Conservation (phyloP, 2,888 invertebrate species). For the Polydrusus pterygomalis region DNA sequence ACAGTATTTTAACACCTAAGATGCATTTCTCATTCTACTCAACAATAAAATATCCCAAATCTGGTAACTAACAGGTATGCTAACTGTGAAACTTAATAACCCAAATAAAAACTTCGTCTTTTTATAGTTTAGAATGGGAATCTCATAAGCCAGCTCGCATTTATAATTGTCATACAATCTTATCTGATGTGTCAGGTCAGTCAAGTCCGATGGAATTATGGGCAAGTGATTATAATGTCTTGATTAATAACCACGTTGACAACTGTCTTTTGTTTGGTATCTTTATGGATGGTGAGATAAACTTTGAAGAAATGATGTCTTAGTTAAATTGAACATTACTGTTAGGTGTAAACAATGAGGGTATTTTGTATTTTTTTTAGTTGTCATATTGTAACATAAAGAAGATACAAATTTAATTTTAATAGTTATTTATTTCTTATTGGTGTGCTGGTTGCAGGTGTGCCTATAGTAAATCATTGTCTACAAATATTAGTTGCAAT, state of each 20-base stretch:
- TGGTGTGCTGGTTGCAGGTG: too few relatives aligned
- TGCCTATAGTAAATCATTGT: too few relatives aligned
- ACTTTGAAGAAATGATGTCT: slow-evolving; percentile 27
- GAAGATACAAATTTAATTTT: too few relatives aligned
- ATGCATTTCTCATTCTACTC: not conserved
- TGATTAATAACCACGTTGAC: slow-evolving; percentile 49
- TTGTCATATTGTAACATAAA: not conserved
- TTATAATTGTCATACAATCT: slow-evolving; percentile 39
- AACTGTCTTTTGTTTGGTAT: slow-evolving; percentile 43
- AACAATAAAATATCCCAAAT: slow-evolving; percentile 31
- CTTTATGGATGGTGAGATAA: slow-evolving; percentile 30
- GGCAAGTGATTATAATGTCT: slow-evolving; percentile 40
- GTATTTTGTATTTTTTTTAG: not conserved
- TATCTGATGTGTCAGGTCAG: slow-evolving; percentile 42
- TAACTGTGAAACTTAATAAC: slow-evolving; percentile 38
- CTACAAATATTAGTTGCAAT: too few relatives aligned
- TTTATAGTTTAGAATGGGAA: not conserved
- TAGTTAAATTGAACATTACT: slow-evolving; percentile 18
- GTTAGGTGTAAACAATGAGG: slow-evolving; percentile 1
- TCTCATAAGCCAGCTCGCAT: slow-evolving; percentile 38
- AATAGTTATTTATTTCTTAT: too few relatives aligned
- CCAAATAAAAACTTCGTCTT: slow-evolving; percentile 13
- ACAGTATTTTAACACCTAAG: not conserved
- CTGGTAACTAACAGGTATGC: slow-evolving; percentile 26
- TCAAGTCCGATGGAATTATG: slow-evolving; percentile 31